Base-by-base conservation (phyloP, 2,888 invertebrate genomes). In the Melieria picta region DNA sequence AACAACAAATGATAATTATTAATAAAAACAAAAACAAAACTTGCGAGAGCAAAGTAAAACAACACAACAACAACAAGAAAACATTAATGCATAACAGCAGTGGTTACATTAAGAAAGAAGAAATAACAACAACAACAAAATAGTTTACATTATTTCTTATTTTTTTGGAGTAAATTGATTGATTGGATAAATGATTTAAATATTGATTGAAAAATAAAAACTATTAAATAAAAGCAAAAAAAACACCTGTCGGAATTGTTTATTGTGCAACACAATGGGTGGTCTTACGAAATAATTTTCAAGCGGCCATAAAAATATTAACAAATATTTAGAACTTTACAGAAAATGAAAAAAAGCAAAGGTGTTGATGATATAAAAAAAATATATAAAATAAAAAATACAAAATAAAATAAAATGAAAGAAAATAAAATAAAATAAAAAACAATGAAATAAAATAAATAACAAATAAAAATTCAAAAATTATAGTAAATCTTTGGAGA, bases 201-300 rank as follows among this genome's bases (percentile, higher is more conserved):
- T 72, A 83, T 80, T 81, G 80, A 83, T 82, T 80, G 78, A 79
- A 69, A 80, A 82, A 83, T 81, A 81, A 81, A 84, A 83, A 80
- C 65, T 71, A 75, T 71, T 73, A 71, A 77, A 77, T 75, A 74
- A 76, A 76, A 81, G 78, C 76, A 77, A 70, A 65, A 65, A 47
- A 65, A 30, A 68, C 50, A n/a, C 50, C 50, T 50, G 10, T 3
- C 9, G 3, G 30, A 30, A 3, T 30, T 30, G 30, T 30, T 30
- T 30, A 30, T 30, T 30, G 30, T 30, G 30, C 30, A 30, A 2
- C 30, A 3, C 30, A 30, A 30, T 3, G 30, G 30, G 30, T 30
- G 30, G 30, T 30, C 2, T 30, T 30, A 30, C 0, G 30, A 30
- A 30, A 30, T 30, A 30, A 30, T 30, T 30, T 30, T 30, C 30